A percentile compares a stretch with the other conserved stretches of the same genome.
These are phyloP conservation scores for Xiphorhynchus erythropygius DNA, from an alignment of 2,797 vertebrate genomes.

Conservation along the genomic window DNA sequence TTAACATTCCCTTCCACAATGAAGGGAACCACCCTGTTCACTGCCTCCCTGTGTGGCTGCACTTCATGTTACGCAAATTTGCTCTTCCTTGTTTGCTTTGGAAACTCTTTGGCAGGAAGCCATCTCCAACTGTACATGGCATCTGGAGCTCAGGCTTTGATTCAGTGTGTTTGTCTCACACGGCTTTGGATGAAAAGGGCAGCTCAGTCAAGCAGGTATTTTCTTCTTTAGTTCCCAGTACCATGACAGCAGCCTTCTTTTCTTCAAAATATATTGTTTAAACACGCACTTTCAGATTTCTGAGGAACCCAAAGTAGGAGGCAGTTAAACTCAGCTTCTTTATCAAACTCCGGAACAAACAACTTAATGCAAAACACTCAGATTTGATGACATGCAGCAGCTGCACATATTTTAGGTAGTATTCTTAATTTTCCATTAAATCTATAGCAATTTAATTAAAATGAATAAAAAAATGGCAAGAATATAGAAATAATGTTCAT, in stretches of 20 bases:
- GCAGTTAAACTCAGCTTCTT: background rate
- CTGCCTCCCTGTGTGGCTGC: conserved; percentile 20
- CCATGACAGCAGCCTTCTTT: background rate
- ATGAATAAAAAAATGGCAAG: background rate
- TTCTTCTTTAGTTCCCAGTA: background rate
- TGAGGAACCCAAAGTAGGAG: background rate
- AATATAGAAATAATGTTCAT: background rate
- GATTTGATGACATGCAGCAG: background rate
- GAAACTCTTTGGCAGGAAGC: conserved; percentile 37
- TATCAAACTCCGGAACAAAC: background rate
- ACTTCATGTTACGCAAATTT: conserved; percentile 11
- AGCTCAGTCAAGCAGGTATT: conserved; percentile 47
- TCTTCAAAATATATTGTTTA: background rate
- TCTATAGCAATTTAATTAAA: background rate
- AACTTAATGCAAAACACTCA: background rate
- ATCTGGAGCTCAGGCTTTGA: conserved; percentile 37
- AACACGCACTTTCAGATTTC: background rate
- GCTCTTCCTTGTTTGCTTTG: conserved; percentile 63
- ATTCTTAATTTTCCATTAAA: background rate
- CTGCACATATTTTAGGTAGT: background rate
- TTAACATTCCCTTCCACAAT: background rate
- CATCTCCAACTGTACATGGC: conserved; percentile 46
- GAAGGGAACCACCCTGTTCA: conserved; percentile 34
- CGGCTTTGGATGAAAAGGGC: conserved; percentile 5
- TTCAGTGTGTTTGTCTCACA: conserved; percentile 11